Evolutionary conservation across 2,113 vertebrate species (phyloP), one percentile per base, ranked within the genome.

Genomic region (Aleadryas rufinucha): DNA sequence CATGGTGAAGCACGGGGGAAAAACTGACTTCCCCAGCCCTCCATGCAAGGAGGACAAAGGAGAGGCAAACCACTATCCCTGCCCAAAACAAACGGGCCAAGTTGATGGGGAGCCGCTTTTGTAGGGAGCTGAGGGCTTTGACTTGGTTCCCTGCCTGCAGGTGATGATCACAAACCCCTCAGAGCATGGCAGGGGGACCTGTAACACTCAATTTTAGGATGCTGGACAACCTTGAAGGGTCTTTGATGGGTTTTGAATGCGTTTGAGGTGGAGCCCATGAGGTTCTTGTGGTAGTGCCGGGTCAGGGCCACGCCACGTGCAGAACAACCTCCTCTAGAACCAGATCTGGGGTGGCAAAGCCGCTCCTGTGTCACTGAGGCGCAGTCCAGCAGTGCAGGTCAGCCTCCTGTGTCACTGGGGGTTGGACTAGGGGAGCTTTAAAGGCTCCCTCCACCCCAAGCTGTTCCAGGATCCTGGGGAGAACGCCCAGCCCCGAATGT

Each of bases 401-500:
- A 61, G 19, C 63, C 52, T 45, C 10, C 28, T 26, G 44, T 35
- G n/a, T 7, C 49, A 33, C 59, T 9, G 33, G 20, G 44, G 22
- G 19, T 9, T 16, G 52, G 18, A 16, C 26, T 8, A 2, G 71
- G 35, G 11, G 6, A n/a, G 16, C 24, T 30, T 8, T 16, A 12
- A 21, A 47, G 60, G 60, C 17, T 7, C 50, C 4, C 28, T 17
- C 45, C 9, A 5, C 2, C 28, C 45, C n/a, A 11, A 6, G 39
- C 28, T 30, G 20, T 11, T 28, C 19, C 1, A 11, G 37, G 33
- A 8, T 14, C 5, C 1, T 9, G 9, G n/a, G 57, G 69, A 37
- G 23, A 44, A 42, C n/a, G 7, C 5, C 7, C 3, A 1, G 50
- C 41, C 33, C 37, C 31, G 33, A 4, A 3, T 5, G 7, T 17